Percentiles rank a stretch among this genome's conserved stretches.
Evolutionary conservation across 2,113 vertebrate species (phyloP).

Genomic region (Antechinus flavipes): DNA sequence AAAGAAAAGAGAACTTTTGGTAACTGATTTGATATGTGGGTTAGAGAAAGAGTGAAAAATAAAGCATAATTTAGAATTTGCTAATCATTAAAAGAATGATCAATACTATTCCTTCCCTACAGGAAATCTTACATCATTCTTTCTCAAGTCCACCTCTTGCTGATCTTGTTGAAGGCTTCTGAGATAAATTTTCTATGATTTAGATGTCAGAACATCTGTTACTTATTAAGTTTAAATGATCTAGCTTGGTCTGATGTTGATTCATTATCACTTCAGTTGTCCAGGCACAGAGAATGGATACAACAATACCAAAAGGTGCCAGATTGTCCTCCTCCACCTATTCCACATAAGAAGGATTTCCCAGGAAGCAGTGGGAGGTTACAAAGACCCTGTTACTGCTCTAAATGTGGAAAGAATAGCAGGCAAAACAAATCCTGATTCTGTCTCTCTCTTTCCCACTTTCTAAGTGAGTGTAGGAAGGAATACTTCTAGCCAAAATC

Average conservation of each 20-base stretch:
- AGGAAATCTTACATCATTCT: not conserved
- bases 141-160: not conserved
- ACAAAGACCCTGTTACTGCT: not conserved
- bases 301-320: not conserved
- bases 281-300: not conserved
- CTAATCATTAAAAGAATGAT: not conserved
- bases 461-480: not conserved
- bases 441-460: not conserved
- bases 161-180: not conserved
- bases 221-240: not conserved
- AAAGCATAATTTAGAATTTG: not conserved
- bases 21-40: not conserved
- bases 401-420: not conserved
- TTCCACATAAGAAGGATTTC: not conserved
- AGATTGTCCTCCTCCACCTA: not conserved
- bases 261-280: not conserved
- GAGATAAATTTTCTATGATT: not conserved
- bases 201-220: not conserved
- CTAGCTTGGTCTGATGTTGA: not conserved
- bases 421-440: not conserved
- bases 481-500: not conserved
- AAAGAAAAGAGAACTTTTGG: not conserved
- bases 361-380: not conserved
- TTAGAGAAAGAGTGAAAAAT: not conserved
- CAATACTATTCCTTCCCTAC: not conserved